Base-by-base conservation (phyloP, 2,888 invertebrate genomes). In the Palloptera scutellata region DNA sequence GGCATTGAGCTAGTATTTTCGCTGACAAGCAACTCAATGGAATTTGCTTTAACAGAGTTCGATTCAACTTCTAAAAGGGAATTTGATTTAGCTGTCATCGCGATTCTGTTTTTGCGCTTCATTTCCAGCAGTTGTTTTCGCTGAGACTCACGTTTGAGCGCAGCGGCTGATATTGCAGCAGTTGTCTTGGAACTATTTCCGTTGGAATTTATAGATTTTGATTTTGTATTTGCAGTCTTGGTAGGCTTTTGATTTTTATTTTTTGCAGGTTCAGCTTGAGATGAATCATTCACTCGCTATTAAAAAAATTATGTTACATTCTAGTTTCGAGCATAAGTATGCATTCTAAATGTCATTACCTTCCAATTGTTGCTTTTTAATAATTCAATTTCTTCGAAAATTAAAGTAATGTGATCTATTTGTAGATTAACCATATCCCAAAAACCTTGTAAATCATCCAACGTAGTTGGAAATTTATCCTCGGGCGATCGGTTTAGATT, bases 401-500 rank as follows among this genome's bases (percentile, higher is more conserved):
- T 86, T 5, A 89, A 88, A 81, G 95, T 91, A 64, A 97, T 91
- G 79, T 96, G 93, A 70, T 91, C 89, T 19, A 97, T 93, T 86
- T 97, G 97, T 60, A 97, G 88, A 83, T 92, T 91, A 41, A 97
- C 95, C 96, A 98, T 96, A 85, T 98, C 97, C 97, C 97, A 98
- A 87, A 98, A 98, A 0, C 97, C 98, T 78, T 94, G 95, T 71
- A 98, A 87, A 84, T 98, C 98, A 76, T 93, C 92, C 73, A 90
- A 87, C 1, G 95, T 96, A 10, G 97, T 97, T 10, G 93, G 94
- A 85, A 94, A 96, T 71, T 90, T 91, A 79, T 95, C 95, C 72
- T 91, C 92, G 30, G 88, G 88, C 6, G 88, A 86, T 79, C 90
- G 90, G 81, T 89, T 91, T 48, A 90, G 85, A 77, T 89, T 88